Percentiles rank a stretch among this genome's conserved stretches.
Conservation (phyloP, 2,113 vertebrate species). For the Macheiramphus alcinus region DNA sequence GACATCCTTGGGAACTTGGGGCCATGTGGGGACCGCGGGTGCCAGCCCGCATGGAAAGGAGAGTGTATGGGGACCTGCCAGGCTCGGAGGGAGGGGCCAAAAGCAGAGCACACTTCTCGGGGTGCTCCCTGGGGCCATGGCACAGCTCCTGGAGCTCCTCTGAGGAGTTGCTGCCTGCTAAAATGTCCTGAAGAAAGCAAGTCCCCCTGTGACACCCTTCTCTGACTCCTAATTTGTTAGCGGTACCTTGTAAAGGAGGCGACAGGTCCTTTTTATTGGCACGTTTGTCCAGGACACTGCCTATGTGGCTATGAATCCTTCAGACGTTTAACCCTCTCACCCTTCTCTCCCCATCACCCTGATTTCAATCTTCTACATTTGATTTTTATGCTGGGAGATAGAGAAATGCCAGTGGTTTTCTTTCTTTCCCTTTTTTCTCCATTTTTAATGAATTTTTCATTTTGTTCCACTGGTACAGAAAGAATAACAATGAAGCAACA, state of each 20-base stretch:
- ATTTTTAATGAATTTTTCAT: slow-evolving; percentile 66
- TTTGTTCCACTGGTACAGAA: slow-evolving; percentile 7
- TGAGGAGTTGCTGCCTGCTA: not conserved
- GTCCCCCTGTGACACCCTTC: not conserved
- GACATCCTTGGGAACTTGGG: not conserved
- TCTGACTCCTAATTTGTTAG: not conserved
- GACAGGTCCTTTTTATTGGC: not conserved
- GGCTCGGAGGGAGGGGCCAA: not conserved
- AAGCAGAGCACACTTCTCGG: not conserved
- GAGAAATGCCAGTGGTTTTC: not conserved
- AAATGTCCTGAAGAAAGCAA: not conserved
- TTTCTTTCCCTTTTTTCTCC: not conserved
- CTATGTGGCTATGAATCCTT: not conserved
- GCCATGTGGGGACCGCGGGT: rapidly evolving
- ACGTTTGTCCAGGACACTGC: not conserved
- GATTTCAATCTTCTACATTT: not conserved
- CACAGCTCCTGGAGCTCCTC: not conserved
- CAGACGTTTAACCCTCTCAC: not conserved
- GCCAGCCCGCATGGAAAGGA: too few relatives aligned
- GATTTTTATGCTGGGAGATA: not conserved
- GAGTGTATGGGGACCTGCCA: not conserved
- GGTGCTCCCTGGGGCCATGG: not conserved
- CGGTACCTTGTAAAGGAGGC: not conserved
- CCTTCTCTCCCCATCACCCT: not conserved
- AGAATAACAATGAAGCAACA: slow-evolving; percentile 57